phyloP scores from a whole-genome alignment of 2,888 invertebrate species.

The Xestobium rufovillosum region DNA sequence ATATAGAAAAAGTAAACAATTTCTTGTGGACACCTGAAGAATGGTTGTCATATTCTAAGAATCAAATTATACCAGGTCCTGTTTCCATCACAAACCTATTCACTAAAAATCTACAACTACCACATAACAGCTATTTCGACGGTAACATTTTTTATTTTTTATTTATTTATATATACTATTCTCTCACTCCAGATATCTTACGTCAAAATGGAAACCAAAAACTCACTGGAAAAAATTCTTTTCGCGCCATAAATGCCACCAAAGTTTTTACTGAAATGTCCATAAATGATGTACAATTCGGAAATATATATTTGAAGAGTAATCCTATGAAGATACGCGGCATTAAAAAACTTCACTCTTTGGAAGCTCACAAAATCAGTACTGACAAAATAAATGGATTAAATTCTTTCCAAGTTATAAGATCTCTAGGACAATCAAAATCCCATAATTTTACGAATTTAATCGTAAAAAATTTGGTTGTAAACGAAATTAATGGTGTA shows the following conservation, averaged over 20 bases:
- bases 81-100: slow-evolving; percentile 23
- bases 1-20: slow-evolving; percentile 27
- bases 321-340: slow-evolving; percentile 26
- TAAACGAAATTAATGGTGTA: slow-evolving; percentile 33
- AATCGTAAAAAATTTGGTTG: slow-evolving; percentile 30
- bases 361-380: slow-evolving; percentile 20
- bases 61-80: slow-evolving; percentile 31
- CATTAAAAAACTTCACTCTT: slow-evolving; percentile 29
- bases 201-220: slow-evolving; percentile 23
- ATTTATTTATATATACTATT: slow-evolving; percentile 2
- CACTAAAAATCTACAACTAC: slow-evolving; percentile 21
- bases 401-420: no score
- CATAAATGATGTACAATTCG: slow-evolving; percentile 30
- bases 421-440: no score
- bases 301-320: slow-evolving; percentile 29
- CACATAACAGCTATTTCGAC: no score
- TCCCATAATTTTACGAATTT: no score
- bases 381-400: slow-evolving; percentile 23
- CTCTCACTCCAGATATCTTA: slow-evolving; percentile 26
- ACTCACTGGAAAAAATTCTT: slow-evolving; percentile 19
- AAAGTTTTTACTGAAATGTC: slow-evolving; percentile 21
- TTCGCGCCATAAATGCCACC: slow-evolving; percentile 26
- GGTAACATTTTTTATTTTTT: slow-evolving; percentile 21
- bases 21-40: slow-evolving; percentile 29
- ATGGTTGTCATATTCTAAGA: slow-evolving; percentile 30